Evolutionary conservation across 2,797 vertebrate species (phyloP), one percentile per base, ranked within the genome.

Genomic region (Momotus momota): DNA sequence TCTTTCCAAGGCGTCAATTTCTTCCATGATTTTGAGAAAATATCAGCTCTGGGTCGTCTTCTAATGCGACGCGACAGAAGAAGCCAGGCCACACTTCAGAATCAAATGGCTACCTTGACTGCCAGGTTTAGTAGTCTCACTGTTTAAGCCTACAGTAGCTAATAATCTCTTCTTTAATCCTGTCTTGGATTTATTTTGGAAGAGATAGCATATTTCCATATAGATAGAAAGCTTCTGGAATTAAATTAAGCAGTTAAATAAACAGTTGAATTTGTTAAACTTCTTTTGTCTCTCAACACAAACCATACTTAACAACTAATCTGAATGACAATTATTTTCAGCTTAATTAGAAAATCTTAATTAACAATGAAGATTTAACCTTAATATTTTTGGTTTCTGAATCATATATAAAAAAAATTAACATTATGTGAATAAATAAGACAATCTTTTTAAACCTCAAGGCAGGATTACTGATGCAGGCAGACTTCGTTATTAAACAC

Each of bases 331-430:
- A 99, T 99, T 99, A 99, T 99, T 99, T 99, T 98, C 98, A 98
- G 98, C 98, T 99, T 99, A 99, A 99, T 99, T 99, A 99, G 98
- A 99, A 99, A 99, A 99, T 98, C 98, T 99, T 99, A 99, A 99
- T 99, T 99, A 99, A 99, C 98, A 99, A 99, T 98, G 98, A 99
- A 99, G 98, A 98, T 99, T 99, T 99, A 99, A 99, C 99, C 99
- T 99, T 99, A 98, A 99, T 99, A 98, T 98, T 99, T 98, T 98
- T 98, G 98, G 98, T 98, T 98, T 98, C 96, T 97, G 98, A 98
- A 98, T 97, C 91, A 98, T 98, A 98, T 51, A 19, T 3, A 51
- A 70, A 98, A 98, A 98, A 98, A 98, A 98, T 98, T 98, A 98
- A 97, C 97, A 97, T 97, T 96, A 98, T 98, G 98, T 98, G 99